Percentiles rank a stretch among this genome's conserved stretches.
phyloP scores from a whole-genome alignment of 1,140 invertebrate species.

The Danaus plexippus region DNA sequence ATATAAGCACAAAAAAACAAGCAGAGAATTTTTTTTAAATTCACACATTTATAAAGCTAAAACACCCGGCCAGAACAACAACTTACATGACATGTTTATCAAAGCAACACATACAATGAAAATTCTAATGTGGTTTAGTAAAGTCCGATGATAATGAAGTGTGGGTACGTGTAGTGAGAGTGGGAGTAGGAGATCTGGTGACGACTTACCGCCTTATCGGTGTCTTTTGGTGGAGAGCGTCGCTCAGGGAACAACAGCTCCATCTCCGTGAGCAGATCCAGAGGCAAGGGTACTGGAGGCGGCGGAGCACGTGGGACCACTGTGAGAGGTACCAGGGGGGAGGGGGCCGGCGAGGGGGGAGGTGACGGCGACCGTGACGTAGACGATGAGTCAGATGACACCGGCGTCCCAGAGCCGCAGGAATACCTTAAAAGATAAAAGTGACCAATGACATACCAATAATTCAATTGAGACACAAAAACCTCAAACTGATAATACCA shows the following conservation, averaged over 20 bases:
- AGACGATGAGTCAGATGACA: constrained; percentile 56
- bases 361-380: constrained; percentile 36
- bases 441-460: not conserved
- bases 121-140: no score
- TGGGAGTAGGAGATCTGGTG: no score
- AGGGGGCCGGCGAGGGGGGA: constrained; percentile 31
- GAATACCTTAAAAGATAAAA: constrained; percentile 39
- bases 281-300: constrained; percentile 20
- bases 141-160: no score
- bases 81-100: no score
- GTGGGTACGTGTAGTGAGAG: no score
- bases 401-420: constrained; percentile 54
- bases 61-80: no score
- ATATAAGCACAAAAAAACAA: no score
- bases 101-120: no score
- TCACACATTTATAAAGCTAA: no score
- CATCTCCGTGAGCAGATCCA: constrained; percentile 58
- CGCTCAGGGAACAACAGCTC: constrained; percentile 49
- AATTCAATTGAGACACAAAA: constrained; percentile 2
- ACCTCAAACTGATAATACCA: not conserved
- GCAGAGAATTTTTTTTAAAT: no score
- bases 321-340: constrained; percentile 12
- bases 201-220: constrained; percentile 44
- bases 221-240: constrained; percentile 29
- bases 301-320: no score